phyloP scores from a whole-genome alignment of 2,797 vertebrate genomes.

The Cynodonichthys magdalenae region DNA sequence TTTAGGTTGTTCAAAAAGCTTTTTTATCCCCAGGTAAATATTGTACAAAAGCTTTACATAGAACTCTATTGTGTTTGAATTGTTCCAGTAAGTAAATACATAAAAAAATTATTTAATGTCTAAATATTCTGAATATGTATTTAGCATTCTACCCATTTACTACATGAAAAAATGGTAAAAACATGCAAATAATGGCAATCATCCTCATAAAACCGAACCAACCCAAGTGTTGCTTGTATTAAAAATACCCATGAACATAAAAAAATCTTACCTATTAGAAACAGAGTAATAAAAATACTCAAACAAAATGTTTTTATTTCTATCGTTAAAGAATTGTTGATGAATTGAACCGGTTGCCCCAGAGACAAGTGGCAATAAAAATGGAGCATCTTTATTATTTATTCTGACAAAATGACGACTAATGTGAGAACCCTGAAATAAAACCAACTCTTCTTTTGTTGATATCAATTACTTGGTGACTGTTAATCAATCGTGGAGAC shows the following conservation, averaged over 20 bases:
- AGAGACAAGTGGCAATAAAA: constrained; percentile 59
- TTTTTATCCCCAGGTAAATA: too few species aligned
- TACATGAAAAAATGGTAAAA: too few species aligned
- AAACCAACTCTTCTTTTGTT: constrained; percentile 77
- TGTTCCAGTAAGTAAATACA: too few species aligned
- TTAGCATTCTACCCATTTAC: too few species aligned
- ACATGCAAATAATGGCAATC: too few species aligned
- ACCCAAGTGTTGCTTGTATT: too few species aligned
- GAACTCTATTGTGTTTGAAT: too few species aligned
- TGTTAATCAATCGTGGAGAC: constrained; percentile 92
- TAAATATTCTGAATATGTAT: too few species aligned
- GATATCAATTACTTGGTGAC: constrained; percentile 96
- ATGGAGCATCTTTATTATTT: constrained; percentile 60
- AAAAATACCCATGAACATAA: neutral
- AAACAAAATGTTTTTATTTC: constrained; percentile 21
- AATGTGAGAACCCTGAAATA: constrained; percentile 49
- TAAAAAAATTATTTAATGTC: too few species aligned
- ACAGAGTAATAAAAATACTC: constrained; percentile 37
- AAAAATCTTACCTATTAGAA: constrained; percentile 15
- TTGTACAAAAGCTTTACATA: too few species aligned
- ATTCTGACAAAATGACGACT: constrained; percentile 40
- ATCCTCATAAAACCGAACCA: too few species aligned
- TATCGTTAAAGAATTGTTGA: constrained; percentile 72
- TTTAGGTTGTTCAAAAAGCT: too few species aligned
- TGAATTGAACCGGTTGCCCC: constrained; percentile 69